A percentile compares a stretch with the other conserved stretches of the same genome.
Evolutionary conservation across 2,888 invertebrate genomes (phyloP).

Genomic region (Drosophila birchii): DNA sequence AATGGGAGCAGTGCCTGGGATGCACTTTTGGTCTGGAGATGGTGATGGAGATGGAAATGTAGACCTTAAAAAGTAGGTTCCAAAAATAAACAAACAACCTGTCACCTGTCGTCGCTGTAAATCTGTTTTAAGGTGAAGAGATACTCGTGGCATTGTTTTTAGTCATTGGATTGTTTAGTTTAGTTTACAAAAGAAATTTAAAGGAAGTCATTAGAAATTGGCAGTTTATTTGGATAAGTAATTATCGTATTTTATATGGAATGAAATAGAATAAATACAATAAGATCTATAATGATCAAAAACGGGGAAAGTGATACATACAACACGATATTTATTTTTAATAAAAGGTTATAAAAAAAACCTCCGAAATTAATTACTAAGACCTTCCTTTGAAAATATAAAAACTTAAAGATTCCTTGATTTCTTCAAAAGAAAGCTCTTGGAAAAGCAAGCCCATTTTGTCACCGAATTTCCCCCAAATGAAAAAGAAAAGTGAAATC

Average conservation of each 20-base stretch:
- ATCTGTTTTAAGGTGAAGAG: neutral
- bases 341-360: neutral
- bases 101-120: conserved; percentile 2
- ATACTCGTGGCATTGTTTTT: conserved; percentile 4
- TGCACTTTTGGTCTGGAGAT: conserved; percentile 34
- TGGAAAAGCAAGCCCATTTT: neutral
- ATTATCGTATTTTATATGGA: neutral
- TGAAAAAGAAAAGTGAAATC: conserved; percentile 46
- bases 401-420: neutral
- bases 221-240: neutral
- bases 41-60: neutral
- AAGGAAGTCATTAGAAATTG: neutral
- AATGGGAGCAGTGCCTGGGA: conserved; percentile 19
- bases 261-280: too few species aligned
- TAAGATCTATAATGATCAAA: too few species aligned
- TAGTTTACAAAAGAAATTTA: neutral
- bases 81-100: conserved; percentile 25
- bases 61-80: conserved; percentile 5
- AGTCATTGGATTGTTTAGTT: neutral
- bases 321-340: too few species aligned
- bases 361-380: neutral
- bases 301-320: too few species aligned
- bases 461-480: conserved; percentile 19
- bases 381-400: neutral
- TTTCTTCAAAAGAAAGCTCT: neutral